phyloP scores from a whole-genome alignment of 2,113 vertebrate genomes.

The Chaenocephalus aceratus region DNA sequence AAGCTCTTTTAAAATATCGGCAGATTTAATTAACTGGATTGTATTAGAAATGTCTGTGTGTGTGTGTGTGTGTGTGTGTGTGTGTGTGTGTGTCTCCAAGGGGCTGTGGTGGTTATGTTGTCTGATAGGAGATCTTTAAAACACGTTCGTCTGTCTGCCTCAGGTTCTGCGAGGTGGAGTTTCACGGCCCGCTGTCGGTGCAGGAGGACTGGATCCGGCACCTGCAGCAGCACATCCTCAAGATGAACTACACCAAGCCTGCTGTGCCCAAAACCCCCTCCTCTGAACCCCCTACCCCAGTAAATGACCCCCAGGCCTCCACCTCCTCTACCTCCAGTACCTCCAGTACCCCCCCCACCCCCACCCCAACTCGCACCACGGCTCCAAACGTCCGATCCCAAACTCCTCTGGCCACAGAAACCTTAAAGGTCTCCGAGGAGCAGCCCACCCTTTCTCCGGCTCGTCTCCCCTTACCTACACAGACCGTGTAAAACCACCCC shows the following conservation, averaged over 20 bases:
- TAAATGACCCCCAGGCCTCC: conserved; percentile 56
- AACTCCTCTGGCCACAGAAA: conserved; percentile 46
- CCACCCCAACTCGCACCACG: no score
- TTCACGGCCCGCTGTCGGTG: conserved; percentile 94
- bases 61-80: no score
- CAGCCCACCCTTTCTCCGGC: conserved; percentile 55
- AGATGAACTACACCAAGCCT: conserved; percentile 93
- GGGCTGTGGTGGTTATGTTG: no score
- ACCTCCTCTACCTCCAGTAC: conserved; percentile 71
- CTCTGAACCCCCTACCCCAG: conserved; percentile 24
- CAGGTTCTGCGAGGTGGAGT: conserved; percentile 97
- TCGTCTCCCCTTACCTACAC: conserved; percentile 61
- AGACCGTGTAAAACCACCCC: conserved; percentile 45
- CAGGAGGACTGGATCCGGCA: conserved; percentile 97
- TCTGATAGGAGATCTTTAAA: no score
- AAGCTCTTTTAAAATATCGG: no score
- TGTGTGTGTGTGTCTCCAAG: no score
- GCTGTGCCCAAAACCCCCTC: conserved; percentile 72
- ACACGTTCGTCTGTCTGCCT: not conserved
- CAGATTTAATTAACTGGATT: no score
- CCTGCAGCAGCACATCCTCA: conserved; percentile 95
- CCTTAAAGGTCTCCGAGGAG: conserved; percentile 62
- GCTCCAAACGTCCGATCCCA: conserved; percentile 52
- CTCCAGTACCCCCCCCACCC: conserved; percentile 32
- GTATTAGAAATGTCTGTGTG: no score